phyloP scores from a whole-genome alignment of 2,797 vertebrate species.

The Paguma larvata region DNA sequence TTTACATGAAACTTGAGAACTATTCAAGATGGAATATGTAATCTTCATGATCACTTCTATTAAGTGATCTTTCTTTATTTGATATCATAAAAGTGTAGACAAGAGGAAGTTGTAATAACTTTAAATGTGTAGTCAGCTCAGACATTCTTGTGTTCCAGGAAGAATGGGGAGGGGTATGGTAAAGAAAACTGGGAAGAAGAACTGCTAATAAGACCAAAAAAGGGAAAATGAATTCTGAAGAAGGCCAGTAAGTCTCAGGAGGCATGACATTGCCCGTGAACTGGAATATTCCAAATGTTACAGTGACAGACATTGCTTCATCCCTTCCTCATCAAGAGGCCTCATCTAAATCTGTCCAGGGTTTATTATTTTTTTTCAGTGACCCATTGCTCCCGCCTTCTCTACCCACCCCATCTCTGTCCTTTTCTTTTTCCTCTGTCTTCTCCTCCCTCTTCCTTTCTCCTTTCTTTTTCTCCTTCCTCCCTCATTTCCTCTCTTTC shows the following conservation, averaged over 20 bases:
- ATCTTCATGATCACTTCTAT: background rate
- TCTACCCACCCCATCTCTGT: background rate
- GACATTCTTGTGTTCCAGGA: slow-evolving; percentile 7
- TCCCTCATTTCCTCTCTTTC: background rate
- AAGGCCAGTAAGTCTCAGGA: slow-evolving; percentile 62
- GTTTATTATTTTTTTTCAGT: background rate
- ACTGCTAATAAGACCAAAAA: slow-evolving; percentile 59
- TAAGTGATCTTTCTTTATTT: slow-evolving; percentile 17
- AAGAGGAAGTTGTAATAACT: background rate
- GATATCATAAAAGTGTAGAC: background rate
- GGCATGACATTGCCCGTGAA: slow-evolving; percentile 19
- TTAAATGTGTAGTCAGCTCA: background rate
- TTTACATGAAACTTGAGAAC: slow-evolving; percentile 4
- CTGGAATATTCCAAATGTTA: slow-evolving; percentile 44
- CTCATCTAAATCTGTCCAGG: background rate
- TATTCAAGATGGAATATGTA: background rate
- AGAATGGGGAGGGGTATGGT: background rate
- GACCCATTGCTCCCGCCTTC: rapidly evolving
- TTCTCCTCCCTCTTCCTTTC: background rate
- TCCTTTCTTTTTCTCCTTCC: background rate
- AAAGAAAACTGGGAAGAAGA: slow-evolving; percentile 22
- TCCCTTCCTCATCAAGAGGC: background rate
- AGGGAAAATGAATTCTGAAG: slow-evolving; percentile 58
- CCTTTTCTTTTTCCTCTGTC: background rate
- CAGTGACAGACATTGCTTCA: background rate